These are phyloP conservation scores for Entomobrya multifasciata DNA, from an alignment of 2,888 invertebrate genomes.

Conservation along the genomic window DNA sequence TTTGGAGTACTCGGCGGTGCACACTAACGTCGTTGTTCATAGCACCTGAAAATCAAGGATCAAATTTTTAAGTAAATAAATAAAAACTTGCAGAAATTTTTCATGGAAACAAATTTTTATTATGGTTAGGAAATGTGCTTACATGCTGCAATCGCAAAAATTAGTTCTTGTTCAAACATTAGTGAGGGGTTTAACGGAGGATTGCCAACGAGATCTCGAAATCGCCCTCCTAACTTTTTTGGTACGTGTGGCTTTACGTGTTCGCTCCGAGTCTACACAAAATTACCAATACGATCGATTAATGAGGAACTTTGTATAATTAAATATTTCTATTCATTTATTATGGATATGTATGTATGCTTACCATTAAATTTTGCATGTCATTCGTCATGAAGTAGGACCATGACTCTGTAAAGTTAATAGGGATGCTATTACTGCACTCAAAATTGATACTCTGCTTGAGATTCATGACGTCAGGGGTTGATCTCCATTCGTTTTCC, in stretches of 20 bases:
- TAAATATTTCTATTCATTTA: not conserved
- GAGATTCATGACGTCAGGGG: conserved; percentile 77
- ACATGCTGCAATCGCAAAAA: conserved; percentile 79
- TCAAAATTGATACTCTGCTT: conserved; percentile 79
- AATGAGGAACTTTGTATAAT: not conserved
- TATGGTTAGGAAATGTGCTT: conserved; percentile 45
- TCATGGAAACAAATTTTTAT: not conserved
- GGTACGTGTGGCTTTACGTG: conserved; percentile 72
- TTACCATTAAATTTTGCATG: conserved; percentile 77
- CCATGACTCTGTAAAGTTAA: conserved; percentile 80
- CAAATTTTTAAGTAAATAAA: too few relatives aligned
- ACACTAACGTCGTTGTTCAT: conserved; percentile 79
- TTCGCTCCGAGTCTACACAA: conserved; percentile 72
- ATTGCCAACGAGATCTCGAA: conserved; percentile 77
- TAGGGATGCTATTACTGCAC: conserved; percentile 79
- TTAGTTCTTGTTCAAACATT: conserved; percentile 77
- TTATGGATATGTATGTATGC: not conserved
- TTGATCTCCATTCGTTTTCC: conserved; percentile 76
- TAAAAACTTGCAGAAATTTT: too few relatives aligned
- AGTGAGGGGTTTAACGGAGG: conserved; percentile 75
- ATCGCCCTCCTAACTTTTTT: conserved; percentile 75
- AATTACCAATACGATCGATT: conserved; percentile 16
- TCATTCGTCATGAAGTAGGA: conserved; percentile 79
- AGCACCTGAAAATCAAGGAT: too few relatives aligned
- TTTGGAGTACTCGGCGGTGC: conserved; percentile 78